phyloP scores from a whole-genome alignment of 2,888 invertebrate species.

The Drosophila fungiperda region DNA sequence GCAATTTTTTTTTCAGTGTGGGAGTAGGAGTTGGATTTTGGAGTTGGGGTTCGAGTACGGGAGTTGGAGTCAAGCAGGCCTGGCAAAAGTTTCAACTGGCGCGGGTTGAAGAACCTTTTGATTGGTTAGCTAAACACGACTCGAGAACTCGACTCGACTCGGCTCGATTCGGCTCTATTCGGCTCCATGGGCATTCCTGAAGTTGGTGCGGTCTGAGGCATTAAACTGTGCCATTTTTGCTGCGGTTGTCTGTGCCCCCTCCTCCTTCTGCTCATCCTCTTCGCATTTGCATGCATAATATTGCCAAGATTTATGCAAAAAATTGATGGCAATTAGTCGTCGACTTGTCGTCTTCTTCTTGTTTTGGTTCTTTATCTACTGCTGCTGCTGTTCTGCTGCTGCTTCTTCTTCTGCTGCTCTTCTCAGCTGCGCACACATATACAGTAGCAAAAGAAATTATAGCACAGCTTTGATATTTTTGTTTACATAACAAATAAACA shows the following conservation, averaged over 20 bases:
- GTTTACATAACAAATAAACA: not conserved
- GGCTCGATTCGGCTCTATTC: not conserved
- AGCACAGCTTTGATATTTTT: not conserved
- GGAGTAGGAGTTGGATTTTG: constrained; percentile 4
- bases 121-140: constrained; percentile 76
- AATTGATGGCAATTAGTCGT: constrained; percentile 81
- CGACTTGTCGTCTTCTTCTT: constrained; percentile 36
- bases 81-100: constrained; percentile 13
- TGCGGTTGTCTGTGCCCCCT: constrained; percentile 22
- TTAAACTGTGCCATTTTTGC: constrained; percentile 73
- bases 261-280: not conserved
- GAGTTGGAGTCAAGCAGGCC: constrained; percentile 16
- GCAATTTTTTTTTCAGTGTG: not conserved
- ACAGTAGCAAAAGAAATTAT: not conserved
- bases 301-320: constrained; percentile 80
- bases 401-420: not conserved
- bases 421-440: constrained; percentile 1
- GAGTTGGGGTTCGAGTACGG: constrained; percentile 1
- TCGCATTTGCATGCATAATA: constrained; percentile 75
- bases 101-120: constrained; percentile 81
- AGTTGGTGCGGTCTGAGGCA: constrained; percentile 68
- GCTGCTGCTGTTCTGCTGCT: constrained; percentile 22
- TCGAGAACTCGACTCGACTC: constrained; percentile 1
- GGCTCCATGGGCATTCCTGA: constrained; percentile 78
- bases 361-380: constrained; percentile 41